These are phyloP conservation scores for Rambutsinella grinnellia DNA, from an alignment of 2,888 invertebrate species.

Conservation along the genomic window DNA sequence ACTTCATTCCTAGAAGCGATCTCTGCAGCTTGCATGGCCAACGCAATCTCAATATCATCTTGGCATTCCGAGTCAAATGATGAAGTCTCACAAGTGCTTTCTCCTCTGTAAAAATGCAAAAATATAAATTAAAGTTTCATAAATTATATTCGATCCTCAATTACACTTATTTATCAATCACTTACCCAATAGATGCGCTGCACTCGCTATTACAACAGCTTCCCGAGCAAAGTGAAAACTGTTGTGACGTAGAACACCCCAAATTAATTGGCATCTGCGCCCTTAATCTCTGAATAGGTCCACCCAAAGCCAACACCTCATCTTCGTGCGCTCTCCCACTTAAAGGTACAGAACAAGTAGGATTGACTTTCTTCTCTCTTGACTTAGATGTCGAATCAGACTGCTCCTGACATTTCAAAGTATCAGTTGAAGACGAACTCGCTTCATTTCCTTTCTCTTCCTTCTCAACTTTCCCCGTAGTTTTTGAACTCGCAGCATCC, in stretches of 20 bases:
- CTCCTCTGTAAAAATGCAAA: constrained; percentile 66
- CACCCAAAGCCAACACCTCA: constrained; percentile 12
- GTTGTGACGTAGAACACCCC: constrained; percentile 52
- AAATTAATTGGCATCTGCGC: constrained; percentile 27
- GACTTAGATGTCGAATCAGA: constrained; percentile 7
- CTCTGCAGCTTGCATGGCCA: constrained; percentile 88
- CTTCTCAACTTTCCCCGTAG: constrained; percentile 17
- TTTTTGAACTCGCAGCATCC: constrained; percentile 23
- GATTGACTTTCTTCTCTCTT: neutral
- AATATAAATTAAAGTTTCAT: neutral
- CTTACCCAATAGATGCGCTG: constrained; percentile 64
- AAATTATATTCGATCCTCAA: neutral
- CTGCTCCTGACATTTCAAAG: neutral
- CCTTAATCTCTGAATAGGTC: constrained; percentile 35
- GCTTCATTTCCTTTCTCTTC: too few species aligned
- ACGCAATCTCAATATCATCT: constrained; percentile 88
- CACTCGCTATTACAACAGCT: constrained; percentile 64
- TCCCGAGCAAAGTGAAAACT: constrained; percentile 57
- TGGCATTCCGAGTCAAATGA: constrained; percentile 84
- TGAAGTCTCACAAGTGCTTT: constrained; percentile 74
- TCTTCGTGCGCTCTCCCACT: constrained; percentile 29
- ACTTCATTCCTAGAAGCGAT: constrained; percentile 83
- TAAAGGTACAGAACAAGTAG: neutral
- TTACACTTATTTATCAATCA: neutral
- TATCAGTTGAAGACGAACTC: neutral